Evolutionary conservation across 2,888 invertebrate species (phyloP), one percentile per base, ranked within the genome.

Genomic region (Lordiphosa fenestrarum): DNA sequence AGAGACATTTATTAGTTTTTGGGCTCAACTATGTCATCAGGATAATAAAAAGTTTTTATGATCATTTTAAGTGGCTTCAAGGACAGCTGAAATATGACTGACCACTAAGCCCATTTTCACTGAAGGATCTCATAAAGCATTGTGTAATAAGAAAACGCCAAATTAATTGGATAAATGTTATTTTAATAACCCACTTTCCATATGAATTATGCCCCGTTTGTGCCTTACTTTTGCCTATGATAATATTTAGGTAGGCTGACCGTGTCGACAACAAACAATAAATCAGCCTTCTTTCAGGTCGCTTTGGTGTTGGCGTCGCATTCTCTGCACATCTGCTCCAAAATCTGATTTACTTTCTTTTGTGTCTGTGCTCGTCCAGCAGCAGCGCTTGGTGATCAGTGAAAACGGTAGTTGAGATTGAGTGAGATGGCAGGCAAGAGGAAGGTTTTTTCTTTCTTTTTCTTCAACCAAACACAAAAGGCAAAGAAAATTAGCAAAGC

Each of bases 331-430:
- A 82, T 67, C 82, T 82, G 82, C 75, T 78, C 71, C 76, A 71
- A 71, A 76, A 81, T 78, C 69, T 81, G 81, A 78, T 81, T 81
- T 81, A 82, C 81, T 82, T 81, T 83, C 75, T 66, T 72, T 81
- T 74, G 47, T 53, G 30, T 63, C 35, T 57, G 53, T 66, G 9
- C 62, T 61, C 55, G 67, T 52, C 23, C 50, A 69, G 50, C 30
- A 69, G 50, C 30, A 30, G 30, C 30, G 30, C 30, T 30, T 30
- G 10, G 30, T 9, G 62, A 71, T 64, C 50, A 46, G 61, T 48
- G 60, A 68, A 70, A 72, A 66, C 76, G 73, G 76, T 80, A 73
- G 76, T 63, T 58, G 63, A 80, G 64, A 59, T 65, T 75, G 80
- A 73, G 44, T 35, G 25, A 46, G 38, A 25, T 23, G 44, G 67